Evolutionary conservation across 2,888 invertebrate species (phyloP).

Genomic region (Linyphia triangularis): DNA sequence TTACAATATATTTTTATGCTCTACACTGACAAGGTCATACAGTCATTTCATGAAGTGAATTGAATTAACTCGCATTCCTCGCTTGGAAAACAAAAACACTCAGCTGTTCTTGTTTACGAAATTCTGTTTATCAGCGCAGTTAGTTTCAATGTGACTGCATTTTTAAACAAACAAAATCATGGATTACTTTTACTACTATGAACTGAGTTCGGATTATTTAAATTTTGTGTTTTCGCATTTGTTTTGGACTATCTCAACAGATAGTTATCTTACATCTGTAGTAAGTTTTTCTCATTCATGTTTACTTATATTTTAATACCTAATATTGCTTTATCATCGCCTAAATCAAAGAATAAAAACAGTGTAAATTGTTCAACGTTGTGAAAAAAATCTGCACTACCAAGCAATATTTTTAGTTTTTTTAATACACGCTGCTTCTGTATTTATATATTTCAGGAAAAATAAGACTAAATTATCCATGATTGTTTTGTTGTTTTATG

Average conservation of each 20-base stretch:
- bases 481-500: no score
- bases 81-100: not conserved
- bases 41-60: constrained; percentile 1
- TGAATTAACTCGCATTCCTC: not conserved
- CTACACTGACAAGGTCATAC: not conserved
- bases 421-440: no score
- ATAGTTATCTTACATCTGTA: not conserved
- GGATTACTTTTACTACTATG: not conserved
- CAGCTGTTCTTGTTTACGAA: constrained; percentile 36
- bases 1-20: not conserved
- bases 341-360: no score
- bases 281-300: constrained; percentile 17
- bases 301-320: not conserved
- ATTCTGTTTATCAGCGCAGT: constrained; percentile 19
- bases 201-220: not conserved
- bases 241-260: not conserved
- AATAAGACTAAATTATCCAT: no score
- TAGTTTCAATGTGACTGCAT: not conserved
- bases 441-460: no score
- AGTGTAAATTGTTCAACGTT: no score
- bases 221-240: not conserved
- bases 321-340: not conserved
- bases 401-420: no score
- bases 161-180: constrained; percentile 9
- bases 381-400: no score